Base-by-base conservation (phyloP, 2,888 invertebrate genomes). In the Phortica okadai region DNA sequence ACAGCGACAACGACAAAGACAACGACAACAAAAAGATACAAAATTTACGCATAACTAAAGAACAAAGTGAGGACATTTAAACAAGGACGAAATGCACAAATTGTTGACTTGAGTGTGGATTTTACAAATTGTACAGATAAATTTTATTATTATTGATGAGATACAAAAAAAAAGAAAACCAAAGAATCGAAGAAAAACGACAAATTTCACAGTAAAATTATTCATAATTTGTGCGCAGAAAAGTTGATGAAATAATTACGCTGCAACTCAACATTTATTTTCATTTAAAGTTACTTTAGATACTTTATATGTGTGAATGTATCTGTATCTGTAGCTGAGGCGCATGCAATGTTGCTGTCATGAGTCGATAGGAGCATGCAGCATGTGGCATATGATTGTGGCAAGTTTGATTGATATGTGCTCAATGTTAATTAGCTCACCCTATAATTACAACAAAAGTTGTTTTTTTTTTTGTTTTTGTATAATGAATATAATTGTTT, bases 361-460 rank as follows among this genome's bases (percentile, higher is more conserved):
- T 6, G 50, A 50, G 50, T 11, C 50, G 50, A 50, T 50, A 50
- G 50, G 50, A 50, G 0, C 50, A 50, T 50, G 50, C 8, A 5
- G 50, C 14, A 50, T 42, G 69, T 42, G 11, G 2, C 16, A 45
- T 25, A 66, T 70, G 50, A n/a, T 54, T 45, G 78, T 84, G 3
- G 33, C 33, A 33, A 33, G 33, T 33, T 88, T 89, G 89, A 89
- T 89, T 89, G 89, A 89, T 89, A 88, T 84, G 83, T 86, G 84
- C 82, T 81, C 59, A 76, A 77, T 72, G 81, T 81, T 81, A 80
- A 84, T 82, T 82, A 81, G 81, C 77, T 82, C 87, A 88, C 89
- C 87, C 89, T 87, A 86, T 87, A 89, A 89, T 90, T 89, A 89
- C 84, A 77, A 82, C 76, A 83, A 79, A 86, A 82, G 80, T n/a